Evolutionary conservation across 1,140 invertebrate genomes (phyloP), one percentile per base, ranked within the genome.

Genomic region (Matsumurasca onukii): DNA sequence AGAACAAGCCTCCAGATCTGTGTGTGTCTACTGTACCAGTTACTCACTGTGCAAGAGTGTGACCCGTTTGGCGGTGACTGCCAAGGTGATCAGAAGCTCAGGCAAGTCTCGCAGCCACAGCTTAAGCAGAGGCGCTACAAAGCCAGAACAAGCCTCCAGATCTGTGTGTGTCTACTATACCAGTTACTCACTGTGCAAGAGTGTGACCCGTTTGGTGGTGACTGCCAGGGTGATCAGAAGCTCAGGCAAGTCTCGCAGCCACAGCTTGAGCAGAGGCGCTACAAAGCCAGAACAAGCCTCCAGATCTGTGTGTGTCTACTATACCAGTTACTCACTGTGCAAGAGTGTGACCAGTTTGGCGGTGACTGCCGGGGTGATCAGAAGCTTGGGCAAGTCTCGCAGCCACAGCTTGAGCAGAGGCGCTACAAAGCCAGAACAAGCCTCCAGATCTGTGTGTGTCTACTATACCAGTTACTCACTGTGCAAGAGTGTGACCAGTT

Each of bases 51-150:
- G 62, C 20, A 70, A 64, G 22, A 73, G 52, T 29, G 77, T 74
- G 30, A 82, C 70, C 0, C 83, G 76, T 73, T 78, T 79, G 17
- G 73, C 75, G 63, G 82, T 76, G 45, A 80, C 73, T 24, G 75
- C 71, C 1, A 79, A 75, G 22, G 78, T 75, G 24, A 83, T 78
- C 25, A 83, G 74, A 61, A 82, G 81, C 71, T 82, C 78, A 13
- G 82, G 82, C 55, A 84, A 71, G 71, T 84, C 82, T 67, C 80
- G 79, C 22, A 83, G 74, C 75, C 82, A 84, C 30, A 82, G 77
- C 25, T 80, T 77, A 30, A 83, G 78, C 49, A 84, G 75, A 5
- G 81, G 79, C 2, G 80, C 82, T 17, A 81, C 82, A 1, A 80
- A 80, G 13, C 78, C 75, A 5, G 81, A 80, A 70, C 81, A 82